Evolutionary conservation across 2,113 vertebrate genomes (phyloP), one percentile per base, ranked within the genome.

Genomic region (Pristiophorus japonicus): DNA sequence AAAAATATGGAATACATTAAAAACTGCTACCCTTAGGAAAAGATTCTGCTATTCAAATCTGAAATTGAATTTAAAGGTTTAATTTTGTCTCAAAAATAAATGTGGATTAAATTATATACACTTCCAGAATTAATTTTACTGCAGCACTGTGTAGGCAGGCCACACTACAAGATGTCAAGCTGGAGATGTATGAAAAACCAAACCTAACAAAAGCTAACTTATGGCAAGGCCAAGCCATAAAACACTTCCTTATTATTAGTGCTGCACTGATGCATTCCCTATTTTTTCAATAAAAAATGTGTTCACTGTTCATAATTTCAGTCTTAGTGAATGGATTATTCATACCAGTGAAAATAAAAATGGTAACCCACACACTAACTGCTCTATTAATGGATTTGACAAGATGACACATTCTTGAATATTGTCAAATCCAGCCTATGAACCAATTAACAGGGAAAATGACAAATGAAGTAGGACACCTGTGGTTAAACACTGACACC

Each of bases 371-470:
- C 51, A 62, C 55, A 91, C 27, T 34, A 91, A 62, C 27, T 59
- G 88, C 42, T 91, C 88, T 62, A 62, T 62, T 91, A 59, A 34
- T 90, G 88, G 88, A 16, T 62, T 62, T 91, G 51, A n/a, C 88
- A 91, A 87, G 84, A 47, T 62, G 30, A 34, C 27, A 91, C 88
- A 55, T 62, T 62, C 11, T 34, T 51, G 85, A 47, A 55, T 51
- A 24, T 88, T 88, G 85, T 55, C 85, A 88, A 88, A 88, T 51
- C 22, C 47, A 88, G 45, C 22, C 85, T 88, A 47, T 22, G 45
- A 88, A 55, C 8, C 47, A 88, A 88, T 27, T 88, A 55, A 24
- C 85, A 47, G 85, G 30, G 85, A 88, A 88, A 22, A 24, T 27
- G 10, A 24, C 85, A 88, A 88, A 88, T 24, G 4, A 51, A 51